Evolutionary conservation across 2,113 vertebrate species (phyloP), one percentile per base, ranked within the genome.

Genomic region (Cyprinodon brontotheroides): DNA sequence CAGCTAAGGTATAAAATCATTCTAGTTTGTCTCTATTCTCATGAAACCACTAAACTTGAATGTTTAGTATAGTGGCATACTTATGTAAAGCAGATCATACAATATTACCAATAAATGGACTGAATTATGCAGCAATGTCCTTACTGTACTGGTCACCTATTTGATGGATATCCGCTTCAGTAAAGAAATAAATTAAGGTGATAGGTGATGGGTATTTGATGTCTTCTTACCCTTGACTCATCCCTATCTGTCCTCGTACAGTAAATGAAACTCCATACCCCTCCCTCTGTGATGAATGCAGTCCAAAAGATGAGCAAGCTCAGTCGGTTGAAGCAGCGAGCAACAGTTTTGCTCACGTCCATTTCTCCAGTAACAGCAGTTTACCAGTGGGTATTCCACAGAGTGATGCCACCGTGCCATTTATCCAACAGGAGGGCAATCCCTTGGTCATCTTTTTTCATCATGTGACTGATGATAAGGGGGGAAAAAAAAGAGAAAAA

Each of bases 361-460:
- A 68, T 83, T 82, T 73, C 80, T 81, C 86, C 83, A 80, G 83
- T 74, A 72, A 78, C 75, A 74, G 85, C 85, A 81, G 85, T 90
- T 89, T 88, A 79, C 87, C 67, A 68, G 80, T 89, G 88, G 91
- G 83, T 84, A 89, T 81, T 82, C 74, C 41, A 36, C 75, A 77
- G 84, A 90, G 86, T 74, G 57, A 72, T 84, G 89, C 89, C 87
- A 86, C 86, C 82, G 78, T 71, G 75, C 87, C 87, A 89, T 91
- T 93, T 90, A 78, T 92, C 90, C 90, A 89, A 89, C 81, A 78
- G 84, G 82, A 39, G 82, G 77, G 86, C 85, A 87, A 89, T 89
- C 91, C 87, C 85, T 79, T 70, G 38, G 83, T 92, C 89, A 86
- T 91, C 89, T 88, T 87, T 90, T 91, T 82, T 79, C 78, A 85